A percentile compares a stretch with the other conserved stretches of the same genome.
Evolutionary conservation across 2,797 vertebrate species (phyloP).

Genomic region (Cynopterus sphinx): DNA sequence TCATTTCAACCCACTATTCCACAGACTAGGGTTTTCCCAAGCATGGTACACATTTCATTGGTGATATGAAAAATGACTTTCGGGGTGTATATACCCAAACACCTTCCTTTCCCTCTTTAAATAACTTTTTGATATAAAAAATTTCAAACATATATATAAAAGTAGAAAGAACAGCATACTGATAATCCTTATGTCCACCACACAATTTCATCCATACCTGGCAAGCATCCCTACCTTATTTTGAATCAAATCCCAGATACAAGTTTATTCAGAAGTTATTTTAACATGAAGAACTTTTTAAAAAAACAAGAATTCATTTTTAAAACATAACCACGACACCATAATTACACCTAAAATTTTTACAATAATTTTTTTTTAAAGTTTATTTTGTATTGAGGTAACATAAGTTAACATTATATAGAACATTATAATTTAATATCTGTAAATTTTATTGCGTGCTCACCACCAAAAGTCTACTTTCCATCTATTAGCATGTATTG

Average conservation of each 20-base stretch:
- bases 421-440: not conserved
- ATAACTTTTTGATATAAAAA: not conserved
- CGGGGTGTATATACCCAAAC: not conserved
- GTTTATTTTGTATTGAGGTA: not conserved
- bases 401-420: not conserved
- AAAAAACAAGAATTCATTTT: not conserved
- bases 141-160: not conserved
- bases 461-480: not conserved
- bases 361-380: not conserved
- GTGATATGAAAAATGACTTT: conserved; percentile 26
- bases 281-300: not conserved
- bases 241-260: not conserved
- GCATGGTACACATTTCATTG: not conserved
- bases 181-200: not conserved
- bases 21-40: not conserved
- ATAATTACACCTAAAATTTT: not conserved
- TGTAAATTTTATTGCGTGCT: not conserved
- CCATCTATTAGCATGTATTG: not conserved
- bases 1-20: not conserved
- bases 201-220: not conserved
- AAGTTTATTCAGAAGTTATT: conserved; percentile 36
- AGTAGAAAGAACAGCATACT: not conserved
- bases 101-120: not conserved
- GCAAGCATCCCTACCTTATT: not conserved
- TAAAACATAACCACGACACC: not conserved